Evolutionary conservation across 2,888 invertebrate genomes (phyloP), one percentile per base, ranked within the genome.

Genomic region (Lysandra coridon): DNA sequence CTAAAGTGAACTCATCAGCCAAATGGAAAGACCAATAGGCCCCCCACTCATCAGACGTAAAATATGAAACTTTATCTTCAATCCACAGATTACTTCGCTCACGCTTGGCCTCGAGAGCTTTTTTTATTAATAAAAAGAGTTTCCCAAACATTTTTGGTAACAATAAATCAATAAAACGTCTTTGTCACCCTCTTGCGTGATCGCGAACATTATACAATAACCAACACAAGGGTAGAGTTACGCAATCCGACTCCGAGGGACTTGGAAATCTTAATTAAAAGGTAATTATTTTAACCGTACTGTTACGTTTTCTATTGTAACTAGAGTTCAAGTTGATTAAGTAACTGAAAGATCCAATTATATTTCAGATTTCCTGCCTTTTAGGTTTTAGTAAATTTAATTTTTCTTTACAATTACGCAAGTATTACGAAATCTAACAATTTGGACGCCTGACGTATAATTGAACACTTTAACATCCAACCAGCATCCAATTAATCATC

Each of bases 161-260:
- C 17, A 69, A 69, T 64, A 64, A 64, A 64, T 64, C 64, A 64
- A 64, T 64, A 69, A 1, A 0, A 62, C 62, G 1, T 69, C 69
- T 69, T 69, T 37, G 69, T 69, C 69, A 69, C 69, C 69, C 69
- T 69, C 69, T 69, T 69, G 69, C 69, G 33, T 69, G 69, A 33
- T 69, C 5, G 69, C 17, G 5, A 37, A 33, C 69, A 37, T 14
- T 69, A 69, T 69, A 37, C 69, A 33, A 69, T 23, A 62, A 62
- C n/a, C 57, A 57, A 64, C 30, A 64, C 62, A 64, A 64, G 64
- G 64, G 64, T 64, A 64, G 10, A 69, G 69, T 69, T 33, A 69
- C 33, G 69, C 33, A 69, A 69, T 17, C 33, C 69, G 33, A 69
- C 33, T 33, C 12, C 33, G 33, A 12, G 23, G 69, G 69, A 23